Base-by-base conservation (phyloP, 2,888 invertebrate genomes). In the Mythimna ferrago region DNA sequence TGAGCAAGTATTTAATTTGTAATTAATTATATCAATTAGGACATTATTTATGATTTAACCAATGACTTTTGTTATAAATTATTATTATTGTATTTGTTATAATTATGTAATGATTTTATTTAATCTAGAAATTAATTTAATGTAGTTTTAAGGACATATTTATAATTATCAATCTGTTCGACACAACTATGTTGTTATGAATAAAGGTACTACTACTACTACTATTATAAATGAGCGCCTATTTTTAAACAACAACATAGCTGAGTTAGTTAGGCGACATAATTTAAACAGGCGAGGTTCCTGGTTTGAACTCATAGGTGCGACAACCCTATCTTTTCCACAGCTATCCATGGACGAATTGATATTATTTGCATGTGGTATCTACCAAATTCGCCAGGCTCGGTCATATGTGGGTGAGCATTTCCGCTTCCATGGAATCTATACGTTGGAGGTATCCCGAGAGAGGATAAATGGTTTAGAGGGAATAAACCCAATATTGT, bases 231-330 rank as follows among this genome's bases (percentile, higher is more conserved):
- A 53, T 53, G n/a, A 53, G n/a, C 51, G n/a, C n/a, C 2, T 53
- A 60, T 73, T 67, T 62, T 62, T 57, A 67, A 26, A 5, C 0
- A 72, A 72, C n/a, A 51, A 19, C 1, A 0, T 62, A 67, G 67
- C 67, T 0, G 56, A 21, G 1, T 62, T 66, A 61, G 61, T 58
- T 58, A 38, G 2, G 11, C 19, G 32, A 66, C 54, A 35, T 61
- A 66, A 71, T 60, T 71, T 71, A 60, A 69, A 74, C 66, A 73
- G 73, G 66, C 66, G 69, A 58, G 58, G 70, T 70, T 38, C 51
- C 63, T 61, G 54, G 60, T 73, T 63, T 72, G 32, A 63, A 53
- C 57, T 57, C 44, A 78, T 76, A 72, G 76, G 76, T 57, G 71
- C 66, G 66, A 72, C 74, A 71, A 71, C 70, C 58, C 5, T 73